Evolutionary conservation across 2,113 vertebrate species (phyloP).

Genomic region (Lepisosteus osseus): DNA sequence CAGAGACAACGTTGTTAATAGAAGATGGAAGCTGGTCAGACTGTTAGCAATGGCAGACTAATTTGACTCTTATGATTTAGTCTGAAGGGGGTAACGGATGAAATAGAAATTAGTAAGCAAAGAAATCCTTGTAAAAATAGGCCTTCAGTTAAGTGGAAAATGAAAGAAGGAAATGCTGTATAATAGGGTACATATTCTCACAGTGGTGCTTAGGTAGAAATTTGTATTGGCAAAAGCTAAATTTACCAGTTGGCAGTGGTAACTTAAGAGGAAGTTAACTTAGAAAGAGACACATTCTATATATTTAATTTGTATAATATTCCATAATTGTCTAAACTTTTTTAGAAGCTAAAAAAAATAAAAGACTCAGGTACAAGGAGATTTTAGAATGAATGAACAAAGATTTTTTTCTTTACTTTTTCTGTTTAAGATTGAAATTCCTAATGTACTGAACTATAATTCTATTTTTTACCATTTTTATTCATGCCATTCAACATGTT

Average conservation of each 20-base stretch:
- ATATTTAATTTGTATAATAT: too few species aligned
- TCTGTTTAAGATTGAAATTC: too few species aligned
- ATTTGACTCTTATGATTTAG: conserved; percentile 41
- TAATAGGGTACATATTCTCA: conserved; percentile 10
- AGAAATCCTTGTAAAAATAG: conserved; percentile 10
- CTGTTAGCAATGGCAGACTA: conserved; percentile 2
- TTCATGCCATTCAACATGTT: too few species aligned
- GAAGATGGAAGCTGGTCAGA: conserved; percentile 15
- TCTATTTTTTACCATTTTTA: too few species aligned
- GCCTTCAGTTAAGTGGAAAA: conserved; percentile 22
- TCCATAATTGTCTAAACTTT: too few species aligned
- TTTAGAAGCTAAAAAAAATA: too few species aligned
- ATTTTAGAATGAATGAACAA: too few species aligned
- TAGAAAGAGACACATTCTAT: too few species aligned
- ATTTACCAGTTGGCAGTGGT: conserved; percentile 13
- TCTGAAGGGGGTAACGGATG: conserved; percentile 26
- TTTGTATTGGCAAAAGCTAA: too few species aligned
- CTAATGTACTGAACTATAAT: too few species aligned
- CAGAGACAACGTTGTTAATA: conserved; percentile 50
- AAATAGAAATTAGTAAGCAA: conserved; percentile 34
- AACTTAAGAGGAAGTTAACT: not conserved
- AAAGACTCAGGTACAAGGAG: too few species aligned
- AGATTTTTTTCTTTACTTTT: too few species aligned
- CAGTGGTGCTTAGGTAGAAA: not conserved
- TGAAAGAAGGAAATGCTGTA: conserved; percentile 1